Percentiles rank a stretch among this genome's conserved stretches.
Evolutionary conservation across 2,888 invertebrate species (phyloP).

Genomic region (Fissipunctia ypsillon): DNA sequence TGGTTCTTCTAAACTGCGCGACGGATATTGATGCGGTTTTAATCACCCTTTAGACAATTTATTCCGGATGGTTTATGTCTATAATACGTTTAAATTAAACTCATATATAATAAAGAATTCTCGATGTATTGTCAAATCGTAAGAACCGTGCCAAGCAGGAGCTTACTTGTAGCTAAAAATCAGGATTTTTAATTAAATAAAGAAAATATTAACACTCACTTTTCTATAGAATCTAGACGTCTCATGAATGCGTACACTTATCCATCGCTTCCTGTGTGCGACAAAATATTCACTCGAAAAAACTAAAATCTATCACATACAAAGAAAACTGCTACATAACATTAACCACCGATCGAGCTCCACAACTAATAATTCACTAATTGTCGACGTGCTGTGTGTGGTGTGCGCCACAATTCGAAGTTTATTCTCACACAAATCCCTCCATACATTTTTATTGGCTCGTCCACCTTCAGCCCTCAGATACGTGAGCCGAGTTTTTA

Average conservation of each 20-base stretch:
- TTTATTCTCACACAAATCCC: slow-evolving; percentile 86
- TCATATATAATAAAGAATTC: too few relatives aligned
- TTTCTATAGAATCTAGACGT: background rate
- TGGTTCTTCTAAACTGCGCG: too few relatives aligned
- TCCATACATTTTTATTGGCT: slow-evolving; percentile 90
- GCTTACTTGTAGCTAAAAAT: background rate
- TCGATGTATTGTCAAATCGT: too few relatives aligned
- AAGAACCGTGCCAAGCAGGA: too few relatives aligned
- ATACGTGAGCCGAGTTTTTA: slow-evolving; percentile 81
- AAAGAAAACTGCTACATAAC: background rate
- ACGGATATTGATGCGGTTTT: too few relatives aligned
- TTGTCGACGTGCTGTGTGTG: slow-evolving; percentile 77
- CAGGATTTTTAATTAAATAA: background rate
- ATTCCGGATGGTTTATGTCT: too few relatives aligned
- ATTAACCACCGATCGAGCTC: background rate
- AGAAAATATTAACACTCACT: background rate
- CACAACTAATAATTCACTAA: slow-evolving; percentile 80
- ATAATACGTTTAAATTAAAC: too few relatives aligned
- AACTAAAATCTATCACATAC: background rate
- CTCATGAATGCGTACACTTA: too few relatives aligned
- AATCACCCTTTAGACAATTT: too few relatives aligned
- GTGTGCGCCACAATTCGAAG: slow-evolving; percentile 68
- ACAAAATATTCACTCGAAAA: background rate
- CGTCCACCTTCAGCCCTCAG: slow-evolving; percentile 83
- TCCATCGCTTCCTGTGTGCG: background rate